phyloP scores from a whole-genome alignment of 1,140 invertebrate species.

The Ruditapes philippinarum region DNA sequence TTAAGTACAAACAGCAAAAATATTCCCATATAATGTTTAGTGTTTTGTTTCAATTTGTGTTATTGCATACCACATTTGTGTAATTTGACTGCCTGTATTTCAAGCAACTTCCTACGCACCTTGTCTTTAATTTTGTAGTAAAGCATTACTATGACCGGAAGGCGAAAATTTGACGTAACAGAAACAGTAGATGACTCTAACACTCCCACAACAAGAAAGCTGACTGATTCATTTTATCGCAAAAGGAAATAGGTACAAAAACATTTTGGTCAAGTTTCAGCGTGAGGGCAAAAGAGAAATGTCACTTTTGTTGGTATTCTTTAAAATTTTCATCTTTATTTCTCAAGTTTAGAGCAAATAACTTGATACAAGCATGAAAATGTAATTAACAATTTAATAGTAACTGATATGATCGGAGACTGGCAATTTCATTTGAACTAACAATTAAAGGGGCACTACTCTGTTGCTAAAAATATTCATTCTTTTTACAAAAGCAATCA shows the following conservation, averaged over 20 bases:
- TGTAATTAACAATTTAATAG: no score
- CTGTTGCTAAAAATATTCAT: no score
- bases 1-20: background rate
- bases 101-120: slow-evolving; percentile 8
- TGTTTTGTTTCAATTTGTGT: background rate
- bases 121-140: background rate
- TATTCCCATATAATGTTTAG: background rate
- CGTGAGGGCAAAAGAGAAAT: background rate
- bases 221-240: background rate
- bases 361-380: no score
- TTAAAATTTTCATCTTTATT: no score
- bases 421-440: no score
- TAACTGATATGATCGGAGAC: no score
- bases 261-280: background rate
- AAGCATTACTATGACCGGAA: slow-evolving; percentile 15
- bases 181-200: slow-evolving; percentile 1
- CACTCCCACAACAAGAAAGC: background rate
- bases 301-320: background rate
- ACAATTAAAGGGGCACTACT: no score
- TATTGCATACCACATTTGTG: background rate
- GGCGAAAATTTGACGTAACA: background rate
- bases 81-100: background rate
- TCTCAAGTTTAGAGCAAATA: no score
- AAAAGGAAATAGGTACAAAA: background rate
- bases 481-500: no score